Percentiles rank a stretch among this genome's conserved stretches.
phyloP scores from a whole-genome alignment of 2,113 vertebrate species.

The Dendropsophus ebraccatus region DNA sequence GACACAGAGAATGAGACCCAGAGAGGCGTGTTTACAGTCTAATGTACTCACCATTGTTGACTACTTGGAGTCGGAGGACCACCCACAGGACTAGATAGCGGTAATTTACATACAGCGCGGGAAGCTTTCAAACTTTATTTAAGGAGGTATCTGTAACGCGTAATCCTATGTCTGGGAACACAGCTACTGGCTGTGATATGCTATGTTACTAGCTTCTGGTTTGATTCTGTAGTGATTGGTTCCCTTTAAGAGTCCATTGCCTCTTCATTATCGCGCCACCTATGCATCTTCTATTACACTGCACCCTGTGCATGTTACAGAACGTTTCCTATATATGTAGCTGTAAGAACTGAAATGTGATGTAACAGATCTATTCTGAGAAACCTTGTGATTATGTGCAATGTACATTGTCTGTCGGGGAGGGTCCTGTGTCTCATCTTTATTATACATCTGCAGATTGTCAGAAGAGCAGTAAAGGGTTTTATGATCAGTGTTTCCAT shows the following conservation, averaged over 20 bases:
- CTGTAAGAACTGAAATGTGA: background rate
- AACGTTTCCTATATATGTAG: background rate
- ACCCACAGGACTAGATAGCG: too few relatives aligned
- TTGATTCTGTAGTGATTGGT: too few relatives aligned
- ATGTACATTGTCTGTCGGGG: background rate
- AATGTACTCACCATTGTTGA: too few relatives aligned
- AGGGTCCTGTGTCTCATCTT: background rate
- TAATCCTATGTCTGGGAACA: too few relatives aligned
- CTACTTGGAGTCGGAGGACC: too few relatives aligned
- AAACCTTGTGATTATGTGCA: constrained; percentile 31
- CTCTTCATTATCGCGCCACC: background rate
- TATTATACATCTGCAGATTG: background rate
- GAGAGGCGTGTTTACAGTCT: too few relatives aligned
- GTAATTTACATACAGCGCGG: too few relatives aligned
- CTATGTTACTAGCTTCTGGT: too few relatives aligned
- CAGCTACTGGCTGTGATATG: too few relatives aligned
- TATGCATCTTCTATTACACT: background rate
- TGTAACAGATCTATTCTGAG: constrained; percentile 26
- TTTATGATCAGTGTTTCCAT: background rate
- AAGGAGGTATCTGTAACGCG: too few relatives aligned
- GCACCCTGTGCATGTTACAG: background rate
- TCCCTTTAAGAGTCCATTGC: background rate
- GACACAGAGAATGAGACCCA: too few relatives aligned
- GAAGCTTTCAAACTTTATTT: too few relatives aligned
- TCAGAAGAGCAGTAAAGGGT: background rate